phyloP scores from a whole-genome alignment of 2,113 vertebrate species.

The Gasterosteus nipponicus region DNA sequence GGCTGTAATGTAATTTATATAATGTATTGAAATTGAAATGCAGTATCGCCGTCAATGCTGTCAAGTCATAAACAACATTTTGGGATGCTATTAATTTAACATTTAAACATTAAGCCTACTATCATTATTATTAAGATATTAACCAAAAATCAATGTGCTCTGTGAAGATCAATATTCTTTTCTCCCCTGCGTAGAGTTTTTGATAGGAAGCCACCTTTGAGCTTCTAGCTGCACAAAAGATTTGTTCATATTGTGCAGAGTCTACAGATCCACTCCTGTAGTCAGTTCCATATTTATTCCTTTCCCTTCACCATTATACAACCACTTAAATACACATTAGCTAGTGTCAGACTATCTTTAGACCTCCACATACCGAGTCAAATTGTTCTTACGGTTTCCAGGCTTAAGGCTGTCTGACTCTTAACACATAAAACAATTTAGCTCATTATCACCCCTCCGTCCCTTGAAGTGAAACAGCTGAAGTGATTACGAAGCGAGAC shows the following conservation, averaged over 20 bases:
- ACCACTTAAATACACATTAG: slow-evolving; percentile 46
- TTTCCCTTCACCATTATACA: slow-evolving; percentile 19
- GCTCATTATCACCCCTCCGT: slow-evolving; percentile 35
- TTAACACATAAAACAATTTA: slow-evolving; percentile 34
- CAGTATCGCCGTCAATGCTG: not conserved
- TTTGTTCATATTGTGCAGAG: slow-evolving; percentile 17
- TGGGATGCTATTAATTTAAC: not conserved
- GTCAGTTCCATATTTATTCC: slow-evolving; percentile 16
- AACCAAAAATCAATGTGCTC: not conserved
- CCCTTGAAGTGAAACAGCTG: slow-evolving; percentile 53
- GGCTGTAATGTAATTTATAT: not conserved
- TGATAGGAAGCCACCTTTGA: slow-evolving; percentile 6
- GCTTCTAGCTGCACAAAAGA: slow-evolving; percentile 27
- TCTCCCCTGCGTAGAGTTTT: not conserved
- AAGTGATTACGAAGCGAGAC: slow-evolving; percentile 41
- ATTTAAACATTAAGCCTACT: not conserved
- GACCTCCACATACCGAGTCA: slow-evolving; percentile 21
- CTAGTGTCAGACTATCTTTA: slow-evolving; percentile 49
- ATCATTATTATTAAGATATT: not conserved
- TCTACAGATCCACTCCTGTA: not conserved
- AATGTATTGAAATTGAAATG: not conserved
- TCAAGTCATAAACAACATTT: not conserved
- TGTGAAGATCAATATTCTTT: not conserved
- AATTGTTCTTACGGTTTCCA: slow-evolving; percentile 51
- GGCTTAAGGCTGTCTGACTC: slow-evolving; percentile 40